These are phyloP conservation scores for Callinectes sapidus DNA, from an alignment of 2,888 invertebrate species.

Conservation along the genomic window DNA sequence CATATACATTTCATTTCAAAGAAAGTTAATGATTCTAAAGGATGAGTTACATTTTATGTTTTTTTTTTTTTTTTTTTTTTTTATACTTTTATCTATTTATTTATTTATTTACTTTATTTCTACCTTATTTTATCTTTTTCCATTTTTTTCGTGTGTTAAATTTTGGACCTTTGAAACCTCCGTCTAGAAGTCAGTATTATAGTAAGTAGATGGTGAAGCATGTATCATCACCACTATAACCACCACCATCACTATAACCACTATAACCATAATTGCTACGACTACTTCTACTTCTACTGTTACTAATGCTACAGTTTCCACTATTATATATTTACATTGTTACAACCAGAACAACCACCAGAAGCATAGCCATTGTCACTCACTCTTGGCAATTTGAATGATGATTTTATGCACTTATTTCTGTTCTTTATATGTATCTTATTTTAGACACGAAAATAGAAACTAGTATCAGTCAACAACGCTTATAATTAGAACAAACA, in stretches of 20 bases:
- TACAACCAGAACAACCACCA: not conserved
- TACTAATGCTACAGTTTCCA: not conserved
- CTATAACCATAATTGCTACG: not conserved
- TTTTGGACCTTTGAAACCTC: not conserved
- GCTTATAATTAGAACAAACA: not conserved
- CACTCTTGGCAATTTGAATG: not conserved
- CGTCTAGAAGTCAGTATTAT: not conserved
- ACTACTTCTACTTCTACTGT: not conserved
- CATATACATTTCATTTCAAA: too few species aligned
- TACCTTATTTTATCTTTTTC: too few species aligned
- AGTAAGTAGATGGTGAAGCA: not conserved
- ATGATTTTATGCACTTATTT: too few species aligned
- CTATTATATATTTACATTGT: not conserved
- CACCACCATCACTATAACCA: conserved; percentile 9
- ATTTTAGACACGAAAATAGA: too few species aligned
- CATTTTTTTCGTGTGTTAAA: not conserved
- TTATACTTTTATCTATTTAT: too few species aligned
- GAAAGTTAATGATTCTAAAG: too few species aligned
- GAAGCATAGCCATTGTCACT: not conserved
- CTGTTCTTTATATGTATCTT: too few species aligned
- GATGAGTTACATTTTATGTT: not conserved
- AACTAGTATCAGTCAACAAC: too few species aligned
- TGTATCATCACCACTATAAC: not conserved
- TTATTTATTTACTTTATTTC: too few species aligned
- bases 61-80: too few species aligned